Evolutionary conservation across 2,113 vertebrate genomes (phyloP).

Genomic region (Xenopus tropicalis): UCB_Xtro_10.0 CM004443.2:144558501-144559000

Average conservation of each 20-base stretch:
- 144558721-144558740: conserved; percentile 67
- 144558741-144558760: conserved; percentile 58
- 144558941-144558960: conserved; percentile 61
- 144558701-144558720: conserved; percentile 67
- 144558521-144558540: no score
- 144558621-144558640: no score
- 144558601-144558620: no score
- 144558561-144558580: no score
- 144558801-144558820: not conserved
- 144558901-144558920: conserved; percentile 56
- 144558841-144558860: conserved; percentile 29
- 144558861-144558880: conserved; percentile 77
- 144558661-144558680: no score
- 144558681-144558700: not conserved
- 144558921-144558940: conserved; percentile 48
- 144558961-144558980: not conserved
- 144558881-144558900: conserved; percentile 61
- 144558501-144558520: no score
- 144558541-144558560: no score
- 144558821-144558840: not conserved
- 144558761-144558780: conserved; percentile 62
- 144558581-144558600: no score
- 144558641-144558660: no score
- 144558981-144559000: conserved; percentile 12
- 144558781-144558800: not conserved